Evolutionary conservation across 1,140 invertebrate species (phyloP).

Genomic region (Gryon sp.): DNA sequence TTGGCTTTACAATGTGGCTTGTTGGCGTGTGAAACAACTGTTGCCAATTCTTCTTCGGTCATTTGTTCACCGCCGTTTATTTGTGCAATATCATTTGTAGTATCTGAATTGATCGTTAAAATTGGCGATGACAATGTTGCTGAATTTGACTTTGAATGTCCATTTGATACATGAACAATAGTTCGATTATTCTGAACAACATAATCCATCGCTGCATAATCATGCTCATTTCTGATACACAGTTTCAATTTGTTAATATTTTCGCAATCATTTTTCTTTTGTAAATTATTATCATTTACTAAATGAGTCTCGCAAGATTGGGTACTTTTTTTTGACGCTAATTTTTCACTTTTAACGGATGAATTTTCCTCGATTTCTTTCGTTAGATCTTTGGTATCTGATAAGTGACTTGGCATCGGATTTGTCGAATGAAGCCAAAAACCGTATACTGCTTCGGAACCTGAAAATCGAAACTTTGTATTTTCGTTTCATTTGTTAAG

Average conservation of each 20-base stretch:
- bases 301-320: no score
- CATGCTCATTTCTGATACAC: constrained; percentile 54
- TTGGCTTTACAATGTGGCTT: constrained; percentile 1
- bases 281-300: neutral
- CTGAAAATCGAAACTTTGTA: no score
- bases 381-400: constrained; percentile 39
- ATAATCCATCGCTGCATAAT: constrained; percentile 55
- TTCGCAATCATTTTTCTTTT: neutral
- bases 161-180: constrained; percentile 64
- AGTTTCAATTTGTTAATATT: constrained; percentile 6
- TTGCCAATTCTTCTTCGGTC: constrained; percentile 39
- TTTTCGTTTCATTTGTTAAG: no score
- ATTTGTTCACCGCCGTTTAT: constrained; percentile 21
- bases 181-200: constrained; percentile 69
- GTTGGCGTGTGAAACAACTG: constrained; percentile 23
- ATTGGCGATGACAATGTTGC: no score
- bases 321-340: neutral
- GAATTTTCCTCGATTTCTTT: constrained; percentile 21
- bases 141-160: constrained; percentile 2
- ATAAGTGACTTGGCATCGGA: constrained; percentile 7
- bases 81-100: constrained; percentile 6
- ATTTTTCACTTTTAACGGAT: neutral
- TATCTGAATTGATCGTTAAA: no score
- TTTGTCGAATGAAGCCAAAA: constrained; percentile 82
- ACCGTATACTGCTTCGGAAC: constrained; percentile 88